phyloP scores from a whole-genome alignment of 2,888 invertebrate genomes.

The Leptinotarsa tumamoca region DNA sequence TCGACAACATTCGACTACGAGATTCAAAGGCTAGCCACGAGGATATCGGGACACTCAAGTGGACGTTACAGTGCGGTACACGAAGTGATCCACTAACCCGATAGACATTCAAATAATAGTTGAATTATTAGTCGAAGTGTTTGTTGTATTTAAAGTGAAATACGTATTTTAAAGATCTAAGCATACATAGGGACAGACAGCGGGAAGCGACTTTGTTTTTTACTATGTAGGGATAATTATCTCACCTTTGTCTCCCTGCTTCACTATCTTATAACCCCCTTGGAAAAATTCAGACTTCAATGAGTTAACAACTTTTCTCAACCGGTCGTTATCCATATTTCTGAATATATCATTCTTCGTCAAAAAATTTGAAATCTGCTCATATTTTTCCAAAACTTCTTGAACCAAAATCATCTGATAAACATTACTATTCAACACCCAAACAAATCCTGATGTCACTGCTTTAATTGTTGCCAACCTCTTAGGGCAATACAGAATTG shows the following conservation, averaged over 20 bases:
- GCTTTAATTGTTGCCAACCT: conserved; percentile 84
- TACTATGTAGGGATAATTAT: too few relatives aligned
- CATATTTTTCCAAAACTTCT: conserved; percentile 84
- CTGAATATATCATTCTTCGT: conserved; percentile 83
- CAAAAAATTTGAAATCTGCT: conserved; percentile 87
- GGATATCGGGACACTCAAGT: too few relatives aligned
- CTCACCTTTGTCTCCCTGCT: conserved; percentile 80
- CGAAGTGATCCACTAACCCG: too few relatives aligned
- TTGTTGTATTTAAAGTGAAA: too few relatives aligned
- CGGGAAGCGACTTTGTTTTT: too few relatives aligned
- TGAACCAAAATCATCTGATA: conserved; percentile 92
- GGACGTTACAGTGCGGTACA: too few relatives aligned
- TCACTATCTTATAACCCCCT: conserved; percentile 80
- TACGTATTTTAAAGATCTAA: too few relatives aligned
- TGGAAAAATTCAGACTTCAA: conserved; percentile 88
- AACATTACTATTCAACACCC: conserved; percentile 87
- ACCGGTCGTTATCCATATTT: conserved; percentile 76
- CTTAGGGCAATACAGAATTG: conserved; percentile 76
- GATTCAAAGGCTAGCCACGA: too few relatives aligned
- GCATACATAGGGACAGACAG: too few relatives aligned
- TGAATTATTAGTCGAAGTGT: too few relatives aligned
- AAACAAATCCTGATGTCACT: conserved; percentile 84
- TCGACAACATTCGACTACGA: too few relatives aligned
- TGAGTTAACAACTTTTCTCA: conserved; percentile 86
- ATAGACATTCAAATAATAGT: too few relatives aligned